phyloP scores from a whole-genome alignment of 2,888 invertebrate species.

The Netelia melanura region DNA sequence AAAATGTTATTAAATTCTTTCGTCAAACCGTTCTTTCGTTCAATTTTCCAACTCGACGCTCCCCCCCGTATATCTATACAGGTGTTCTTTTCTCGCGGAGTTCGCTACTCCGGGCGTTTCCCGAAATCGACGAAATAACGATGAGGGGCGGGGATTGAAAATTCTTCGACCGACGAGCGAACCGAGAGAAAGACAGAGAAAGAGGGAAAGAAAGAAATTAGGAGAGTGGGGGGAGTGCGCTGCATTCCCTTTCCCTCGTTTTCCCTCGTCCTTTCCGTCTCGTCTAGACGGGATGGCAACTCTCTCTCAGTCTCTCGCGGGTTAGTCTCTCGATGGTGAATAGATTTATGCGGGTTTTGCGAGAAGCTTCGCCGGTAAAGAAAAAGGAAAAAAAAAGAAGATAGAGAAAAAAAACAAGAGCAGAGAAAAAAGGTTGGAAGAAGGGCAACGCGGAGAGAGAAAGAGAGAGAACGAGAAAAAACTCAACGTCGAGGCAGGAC shows the following conservation, averaged over 20 bases:
- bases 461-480: background rate
- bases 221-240: background rate
- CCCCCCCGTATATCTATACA: background rate
- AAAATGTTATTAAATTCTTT: background rate
- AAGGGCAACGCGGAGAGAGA: background rate
- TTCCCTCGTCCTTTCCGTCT: constrained; percentile 33
- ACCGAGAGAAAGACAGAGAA: background rate
- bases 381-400: constrained; percentile 11
- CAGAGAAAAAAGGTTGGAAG: constrained; percentile 1
- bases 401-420: background rate
- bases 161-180: constrained; percentile 36
- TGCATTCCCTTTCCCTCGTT: constrained; percentile 1
- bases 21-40: too few relatives aligned
- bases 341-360: constrained; percentile 63
- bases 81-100: background rate
- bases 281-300: constrained; percentile 66
- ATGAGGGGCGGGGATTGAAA: constrained; percentile 52
- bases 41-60: too few relatives aligned
- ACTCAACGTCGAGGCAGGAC: background rate
- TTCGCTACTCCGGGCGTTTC: constrained; percentile 37
- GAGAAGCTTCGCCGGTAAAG: constrained; percentile 39
- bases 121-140: constrained; percentile 63
- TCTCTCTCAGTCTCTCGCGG: background rate
- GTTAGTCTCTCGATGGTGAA: constrained; percentile 53
- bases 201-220: background rate